Base-by-base conservation (phyloP, 2,888 invertebrate genomes). In the Agonopterix alstromeriana region DNA sequence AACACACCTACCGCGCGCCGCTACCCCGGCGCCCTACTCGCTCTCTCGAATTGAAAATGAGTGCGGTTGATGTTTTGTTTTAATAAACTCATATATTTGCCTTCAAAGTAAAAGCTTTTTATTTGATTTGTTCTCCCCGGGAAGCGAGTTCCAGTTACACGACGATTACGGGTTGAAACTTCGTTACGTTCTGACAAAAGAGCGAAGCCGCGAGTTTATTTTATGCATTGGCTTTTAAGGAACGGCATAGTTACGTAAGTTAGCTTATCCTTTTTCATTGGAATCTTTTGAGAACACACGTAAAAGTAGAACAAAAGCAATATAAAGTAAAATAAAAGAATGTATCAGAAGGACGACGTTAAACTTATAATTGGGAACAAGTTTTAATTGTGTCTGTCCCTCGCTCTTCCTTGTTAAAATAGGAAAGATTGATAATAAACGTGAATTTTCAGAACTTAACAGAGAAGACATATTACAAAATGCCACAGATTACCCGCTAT, bases 1-100 rank as follows among this genome's bases (percentile, higher is more conserved):
- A 82, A 80, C 74, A 79, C 78, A 83, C 84, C 84, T 78, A 82
- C 85, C 78, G 77, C 82, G 63, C 68, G 76, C 67, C 60, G 63
- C 61, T 67, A 63, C 70, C 66, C 65, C 58, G 69, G 65, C 67
- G 11, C 44, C 38, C 56, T 72, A 71, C 72, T 67, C 65, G 63
- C 66, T 70, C 71, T 66, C 68, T 65, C 63, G 83, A 84, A 85
- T 83, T 81, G 77, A 68, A 77, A 84, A 84, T 80, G 77, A 80
- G 77, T 67, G 67, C 56, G 70, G 70, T 70, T 70, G 66, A 70
- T 77, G 77, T 82, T 83, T 80, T 81, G 76, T 83, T 82, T 82
- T 80, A 81, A 83, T 83, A 84, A 77, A 77, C 77, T 75, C 73
- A 74, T 77, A 82, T 80, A 78, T 77, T 83, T 75, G 70, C 71